Percentiles rank a stretch among this genome's conserved stretches.
phyloP scores from a whole-genome alignment of 2,797 vertebrate species.

The Pangasius sanitwongsei region DNA sequence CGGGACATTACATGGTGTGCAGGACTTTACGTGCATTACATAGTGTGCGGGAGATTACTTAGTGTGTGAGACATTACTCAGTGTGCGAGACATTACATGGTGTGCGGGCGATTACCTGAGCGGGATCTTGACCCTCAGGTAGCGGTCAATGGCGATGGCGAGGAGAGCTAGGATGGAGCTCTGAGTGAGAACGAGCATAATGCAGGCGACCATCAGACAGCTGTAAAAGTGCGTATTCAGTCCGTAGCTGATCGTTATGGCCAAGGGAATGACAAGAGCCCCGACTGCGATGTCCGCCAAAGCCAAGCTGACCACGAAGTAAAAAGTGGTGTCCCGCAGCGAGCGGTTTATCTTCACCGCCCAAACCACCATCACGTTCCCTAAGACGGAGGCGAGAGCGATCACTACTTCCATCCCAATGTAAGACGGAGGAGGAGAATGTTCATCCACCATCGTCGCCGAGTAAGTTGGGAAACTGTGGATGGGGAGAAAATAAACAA shows the following conservation, averaged over 20 bases:
- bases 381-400: conserved; percentile 88
- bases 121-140: conserved; percentile 95
- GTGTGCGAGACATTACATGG: too few relatives aligned
- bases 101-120: conserved; percentile 82
- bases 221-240: conserved; percentile 91
- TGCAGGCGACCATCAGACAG: conserved; percentile 93
- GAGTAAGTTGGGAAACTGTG: neutral
- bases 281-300: conserved; percentile 95
- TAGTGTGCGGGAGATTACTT: too few relatives aligned
- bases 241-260: conserved; percentile 93
- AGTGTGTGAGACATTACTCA: too few relatives aligned
- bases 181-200: conserved; percentile 94
- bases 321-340: conserved; percentile 92
- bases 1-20: too few relatives aligned
- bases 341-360: conserved; percentile 95
- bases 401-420: conserved; percentile 93
- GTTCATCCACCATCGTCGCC: conserved; percentile 76
- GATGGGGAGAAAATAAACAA: neutral
- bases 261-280: conserved; percentile 91
- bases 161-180: conserved; percentile 97
- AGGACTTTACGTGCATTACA: too few relatives aligned
- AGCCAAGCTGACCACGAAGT: conserved; percentile 94
- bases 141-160: conserved; percentile 95
- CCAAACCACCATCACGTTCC: conserved; percentile 98
- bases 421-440: conserved; percentile 79